phyloP scores from a whole-genome alignment of 2,888 invertebrate species.

The Panopea generosa region DNA sequence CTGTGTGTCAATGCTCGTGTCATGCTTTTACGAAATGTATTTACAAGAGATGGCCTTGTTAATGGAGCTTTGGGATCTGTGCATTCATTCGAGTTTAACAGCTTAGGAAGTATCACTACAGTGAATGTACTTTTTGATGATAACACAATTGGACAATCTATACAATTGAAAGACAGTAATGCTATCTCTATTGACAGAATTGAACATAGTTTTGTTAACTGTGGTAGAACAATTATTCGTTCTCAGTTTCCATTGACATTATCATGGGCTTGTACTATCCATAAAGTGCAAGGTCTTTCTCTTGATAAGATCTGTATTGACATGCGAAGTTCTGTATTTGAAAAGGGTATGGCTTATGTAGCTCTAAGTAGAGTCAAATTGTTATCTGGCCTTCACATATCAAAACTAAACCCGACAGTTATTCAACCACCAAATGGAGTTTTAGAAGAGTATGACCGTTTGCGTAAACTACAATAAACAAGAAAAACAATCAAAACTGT shows the following conservation, averaged over 20 bases:
- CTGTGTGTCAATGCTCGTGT: slow-evolving; percentile 32
- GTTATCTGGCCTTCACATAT: slow-evolving; percentile 31
- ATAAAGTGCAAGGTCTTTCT: slow-evolving; percentile 50
- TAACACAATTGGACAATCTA: slow-evolving; percentile 13
- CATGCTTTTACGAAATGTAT: slow-evolving; percentile 45
- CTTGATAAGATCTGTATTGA: slow-evolving; percentile 32
- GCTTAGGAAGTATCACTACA: not conserved
- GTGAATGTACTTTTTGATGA: slow-evolving; percentile 45
- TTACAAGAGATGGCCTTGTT: slow-evolving; percentile 34
- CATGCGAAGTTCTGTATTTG: slow-evolving; percentile 43
- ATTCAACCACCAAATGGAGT: slow-evolving; percentile 15
- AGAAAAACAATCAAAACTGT: too few relatives aligned
- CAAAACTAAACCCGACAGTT: not conserved
- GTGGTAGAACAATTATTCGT: slow-evolving; percentile 29
- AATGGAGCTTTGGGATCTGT: slow-evolving; percentile 46
- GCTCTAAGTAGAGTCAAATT: slow-evolving; percentile 50
- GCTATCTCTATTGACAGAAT: slow-evolving; percentile 21
- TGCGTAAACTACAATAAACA: too few relatives aligned
- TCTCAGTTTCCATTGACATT: slow-evolving; percentile 43
- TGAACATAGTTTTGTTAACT: not conserved
- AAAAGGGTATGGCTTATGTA: slow-evolving; percentile 56
- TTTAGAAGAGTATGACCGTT: slow-evolving; percentile 25
- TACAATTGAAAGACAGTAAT: not conserved
- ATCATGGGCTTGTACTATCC: slow-evolving; percentile 45
- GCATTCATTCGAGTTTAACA: slow-evolving; percentile 3